Base-by-base conservation (phyloP, 2,113 vertebrate species). In the Etheostoma cragini region DNA sequence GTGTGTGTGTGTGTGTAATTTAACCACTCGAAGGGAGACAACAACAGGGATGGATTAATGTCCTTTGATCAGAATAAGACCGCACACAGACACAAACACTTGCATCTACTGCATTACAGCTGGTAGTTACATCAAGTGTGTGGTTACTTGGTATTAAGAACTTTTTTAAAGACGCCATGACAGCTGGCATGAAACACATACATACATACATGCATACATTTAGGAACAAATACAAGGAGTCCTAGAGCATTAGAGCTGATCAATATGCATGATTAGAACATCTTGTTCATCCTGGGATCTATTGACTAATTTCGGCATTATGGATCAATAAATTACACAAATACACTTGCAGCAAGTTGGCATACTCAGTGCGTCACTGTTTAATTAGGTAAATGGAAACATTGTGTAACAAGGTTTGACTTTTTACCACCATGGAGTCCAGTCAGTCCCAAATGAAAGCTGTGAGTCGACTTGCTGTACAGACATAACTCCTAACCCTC, bases 41-140 rank as follows among this genome's bases (percentile, higher is more conserved):
- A 82, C 76, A 79, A 90, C 86, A 84, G 86, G 76, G 81, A 90
- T 64, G 78, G 83, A 89, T 89, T 89, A 94, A 90, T 93, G 87
- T 88, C 81, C 84, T 90, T 92, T 91, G 91, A 93, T 93, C 91
- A 89, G 71, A 86, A 80, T 56, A 81, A 78, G 73, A 62, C 46
- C 76, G 66, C 53, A 77, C 61, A 74, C 63, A 47, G 19, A 63
- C 42, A 66, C 75, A 45, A 21, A 76, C 11, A 5, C 77, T 81
- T 81, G 66, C 47, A 61, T 88, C 54, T 57, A 71, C 64, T 81
- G 76, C 64, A 85, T 83, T 81, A 79, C 64, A 30, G 56, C 45
- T 71, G 87, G 61, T 84, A 82, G 47, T 66, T 64, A 88, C 74
- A 72, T 56, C 21, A 53, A 16, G 71, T 72, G 75, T 81, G 79